Base-by-base conservation (phyloP, 2,888 invertebrate genomes). In the Drosophila pseudotalamancana region DNA sequence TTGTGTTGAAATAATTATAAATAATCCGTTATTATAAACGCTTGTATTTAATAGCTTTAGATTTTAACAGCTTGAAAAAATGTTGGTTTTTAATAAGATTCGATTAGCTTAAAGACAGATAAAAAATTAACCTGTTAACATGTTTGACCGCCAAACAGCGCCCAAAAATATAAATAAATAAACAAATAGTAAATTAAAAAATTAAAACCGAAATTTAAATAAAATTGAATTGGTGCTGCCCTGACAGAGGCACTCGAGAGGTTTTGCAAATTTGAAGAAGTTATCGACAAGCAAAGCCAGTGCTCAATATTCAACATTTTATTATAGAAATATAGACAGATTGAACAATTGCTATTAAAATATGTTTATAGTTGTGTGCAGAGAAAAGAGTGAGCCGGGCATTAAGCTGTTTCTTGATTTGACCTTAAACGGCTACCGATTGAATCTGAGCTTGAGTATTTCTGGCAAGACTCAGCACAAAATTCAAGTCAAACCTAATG, bases 351-450 rank as follows among this genome's bases (percentile, higher is more conserved):
- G 32, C 11, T 16, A 12, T n/a, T n/a, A n/a, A n/a, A n/a, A 12
- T 19, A 19, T 6, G 21, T 6, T 19, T 4, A 4, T 3, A 8
- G 16, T 3, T 6, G 16, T 6, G 14, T 11, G 6, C 0, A 0
- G 21, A 21, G 18, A 2, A 14, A 11, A 40, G 19, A 37, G 12
- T 53, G 23, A n/a, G 32, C 6, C 11, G 39, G n/a, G 35, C 27
- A 4, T 0, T 25, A n/a, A n/a, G 11, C 42, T 43, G 60, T 48
- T 67, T 45, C 50, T 76, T 76, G 56, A 23, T 35, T 57, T 57
- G 75, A 77, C 77, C 43, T 39, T 35, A 49, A 64, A 45, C 57
- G 39, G 77, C 84, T 77, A 80, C 77, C 37, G 73, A 72, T 72
- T 49, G 46, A 76, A 34, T 66, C 65, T 59, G 57, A 71, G 55